Percentiles rank a stretch among this genome's conserved stretches.
Conservation (phyloP, 2,888 invertebrate genomes). For the Andrena trimmerana region DNA sequence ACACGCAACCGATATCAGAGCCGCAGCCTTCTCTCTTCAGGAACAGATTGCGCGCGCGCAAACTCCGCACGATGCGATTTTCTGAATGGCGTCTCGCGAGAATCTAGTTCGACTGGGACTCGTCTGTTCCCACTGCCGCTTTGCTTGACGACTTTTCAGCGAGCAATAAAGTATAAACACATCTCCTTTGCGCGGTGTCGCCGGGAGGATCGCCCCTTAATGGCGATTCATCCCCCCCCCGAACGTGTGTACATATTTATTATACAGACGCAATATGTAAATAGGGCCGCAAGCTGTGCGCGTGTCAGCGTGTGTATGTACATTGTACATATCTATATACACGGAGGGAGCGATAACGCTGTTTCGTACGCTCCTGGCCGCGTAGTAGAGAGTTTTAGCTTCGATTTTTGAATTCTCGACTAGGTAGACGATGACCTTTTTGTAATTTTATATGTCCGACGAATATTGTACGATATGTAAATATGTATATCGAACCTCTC, state of each 20-base stretch:
- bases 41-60: constrained; percentile 48
- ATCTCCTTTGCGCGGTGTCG: constrained; percentile 55
- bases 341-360: constrained; percentile 37
- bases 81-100: constrained; percentile 65
- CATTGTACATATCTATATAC: constrained; percentile 53
- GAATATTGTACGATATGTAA: constrained; percentile 84
- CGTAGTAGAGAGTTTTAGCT: constrained; percentile 66
- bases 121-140: constrained; percentile 36
- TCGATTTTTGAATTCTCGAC: constrained; percentile 68
- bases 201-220: constrained; percentile 42
- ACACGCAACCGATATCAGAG: constrained; percentile 24
- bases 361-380: constrained; percentile 43
- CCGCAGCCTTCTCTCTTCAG: constrained; percentile 10
- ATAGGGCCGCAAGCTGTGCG: constrained; percentile 61
- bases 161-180: constrained; percentile 60
- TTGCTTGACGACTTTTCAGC: constrained; percentile 60
- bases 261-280: constrained; percentile 66
- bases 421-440: constrained; percentile 83
- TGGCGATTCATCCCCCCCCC: constrained; percentile 45
- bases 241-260: constrained; percentile 67
- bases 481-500: constrained; percentile 83
- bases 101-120: constrained; percentile 52
- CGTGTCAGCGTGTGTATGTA: constrained; percentile 57
- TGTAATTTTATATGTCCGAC: constrained; percentile 85
- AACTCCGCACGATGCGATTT: constrained; percentile 47